Evolutionary conservation across 2,113 vertebrate species (phyloP), one percentile per base, ranked within the genome.

Genomic region (Jacana jacana): DNA sequence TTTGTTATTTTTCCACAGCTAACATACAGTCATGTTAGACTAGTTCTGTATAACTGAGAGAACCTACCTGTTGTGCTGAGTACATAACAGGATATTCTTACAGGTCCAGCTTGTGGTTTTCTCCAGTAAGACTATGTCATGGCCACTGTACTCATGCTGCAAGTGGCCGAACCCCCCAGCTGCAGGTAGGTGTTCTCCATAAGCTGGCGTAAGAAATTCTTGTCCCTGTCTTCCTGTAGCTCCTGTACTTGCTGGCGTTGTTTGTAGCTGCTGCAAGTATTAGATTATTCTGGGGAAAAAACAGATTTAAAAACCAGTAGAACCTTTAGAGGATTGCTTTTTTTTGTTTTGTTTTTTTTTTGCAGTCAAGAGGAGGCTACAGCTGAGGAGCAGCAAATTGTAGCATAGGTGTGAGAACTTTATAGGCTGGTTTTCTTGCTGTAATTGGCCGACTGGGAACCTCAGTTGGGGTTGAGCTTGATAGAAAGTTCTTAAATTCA

Each of bases 121-220:
- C 37, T 46, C 28, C 18, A 19, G 30, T 20, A 35, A 33, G 46
- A 25, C 28, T 31, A 3, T 37, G 22, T 72, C 6, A 1, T 71
- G 71, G n/a, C 57, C 4, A 1, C 6, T 6, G 68, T 27, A 23
- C 6, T 49, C 0, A 0, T 6, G 17, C 66, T 81, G 40, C 40
- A 17, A 51, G 16, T 78, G 33, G 40, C 40, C 10, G 7, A 4
- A 11, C 24, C 6, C 13, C 31, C 30, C 1, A 3, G 8, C 17
- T 52, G 33, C 30, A n/a, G 35, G 14, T 54, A 15, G 35, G 19
- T 73, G n/a, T 30, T 49, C n/a, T 81, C 33, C 16, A 15, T 30
- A 24, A 63, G 18, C 9, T 27, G 11, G 33, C 24, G 86, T 9
- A 65, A 16, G 13, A 77, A 63, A 11, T 42, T 87, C 31, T 48